These are phyloP conservation scores for Gasterosteus nipponicus DNA, from an alignment of 2,113 vertebrate genomes.

Conservation along the genomic window DNA sequence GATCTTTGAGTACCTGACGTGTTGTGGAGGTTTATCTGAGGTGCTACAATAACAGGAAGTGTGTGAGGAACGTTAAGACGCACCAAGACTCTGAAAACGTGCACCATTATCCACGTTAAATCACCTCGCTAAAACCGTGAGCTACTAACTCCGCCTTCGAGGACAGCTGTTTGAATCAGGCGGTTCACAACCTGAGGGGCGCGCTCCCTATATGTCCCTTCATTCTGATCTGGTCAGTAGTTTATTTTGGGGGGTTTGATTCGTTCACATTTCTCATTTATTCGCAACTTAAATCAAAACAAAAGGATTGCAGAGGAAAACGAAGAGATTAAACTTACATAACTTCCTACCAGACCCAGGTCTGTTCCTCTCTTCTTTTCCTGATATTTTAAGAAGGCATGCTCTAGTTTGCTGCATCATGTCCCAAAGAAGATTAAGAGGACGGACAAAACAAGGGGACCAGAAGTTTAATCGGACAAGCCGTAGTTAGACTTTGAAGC, in stretches of 20 bases:
- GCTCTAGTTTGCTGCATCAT: constrained; percentile 66
- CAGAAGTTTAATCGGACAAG: constrained; percentile 65
- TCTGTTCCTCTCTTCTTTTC: constrained; percentile 41
- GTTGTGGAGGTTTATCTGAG: constrained; percentile 12
- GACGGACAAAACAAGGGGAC: constrained; percentile 42
- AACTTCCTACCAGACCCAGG: constrained; percentile 44
- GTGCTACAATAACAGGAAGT: not conserved
- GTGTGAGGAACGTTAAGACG: not conserved
- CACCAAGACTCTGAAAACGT: not conserved
- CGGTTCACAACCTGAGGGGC: too few species aligned
- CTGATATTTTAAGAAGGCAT: constrained; percentile 59
- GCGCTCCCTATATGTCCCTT: too few species aligned
- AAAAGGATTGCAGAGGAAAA: constrained; percentile 32
- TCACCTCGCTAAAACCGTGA: not conserved
- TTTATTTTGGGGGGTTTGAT: not conserved
- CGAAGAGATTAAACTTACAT: constrained; percentile 58
- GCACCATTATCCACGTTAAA: too few species aligned
- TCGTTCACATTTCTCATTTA: not conserved
- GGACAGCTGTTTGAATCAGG: not conserved
- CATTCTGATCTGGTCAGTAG: not conserved
- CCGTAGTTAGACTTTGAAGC: constrained; percentile 66
- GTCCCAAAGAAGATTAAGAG: constrained; percentile 65
- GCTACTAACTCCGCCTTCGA: not conserved
- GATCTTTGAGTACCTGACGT: not conserved
- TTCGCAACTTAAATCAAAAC: constrained; percentile 12